A percentile compares a stretch with the other conserved stretches of the same genome.
Conservation (phyloP, 2,113 vertebrate species). For the Xyrauchen texanus region DNA sequence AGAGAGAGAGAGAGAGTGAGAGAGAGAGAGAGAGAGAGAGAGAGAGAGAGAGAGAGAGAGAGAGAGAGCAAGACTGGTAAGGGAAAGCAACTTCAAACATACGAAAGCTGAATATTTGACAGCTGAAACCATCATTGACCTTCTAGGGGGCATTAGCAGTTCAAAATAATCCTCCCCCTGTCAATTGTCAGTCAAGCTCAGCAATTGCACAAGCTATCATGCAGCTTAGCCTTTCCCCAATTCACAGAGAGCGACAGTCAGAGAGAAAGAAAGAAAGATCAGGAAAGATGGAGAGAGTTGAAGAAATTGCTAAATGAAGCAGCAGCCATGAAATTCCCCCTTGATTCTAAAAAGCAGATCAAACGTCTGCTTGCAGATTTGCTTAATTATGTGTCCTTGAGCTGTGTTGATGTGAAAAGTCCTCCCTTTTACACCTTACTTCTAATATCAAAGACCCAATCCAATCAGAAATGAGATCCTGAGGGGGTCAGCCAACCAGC, state of each 20-base stretch:
- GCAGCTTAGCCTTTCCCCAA: conserved; percentile 68
- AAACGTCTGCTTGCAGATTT: conserved; percentile 65
- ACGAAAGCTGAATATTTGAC: conserved; percentile 65
- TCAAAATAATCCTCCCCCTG: conserved; percentile 72
- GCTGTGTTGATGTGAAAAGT: conserved; percentile 58
- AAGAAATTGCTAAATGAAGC: conserved; percentile 68
- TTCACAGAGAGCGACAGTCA: conserved; percentile 48
- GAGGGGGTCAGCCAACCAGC: conserved; percentile 55
- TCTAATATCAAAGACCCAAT: not conserved
- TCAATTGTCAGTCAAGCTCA: conserved; percentile 78
- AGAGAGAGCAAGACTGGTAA: conserved; percentile 33
- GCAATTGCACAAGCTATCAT: conserved; percentile 70
- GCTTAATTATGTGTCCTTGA: conserved; percentile 65
- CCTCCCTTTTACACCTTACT: conserved; percentile 57
- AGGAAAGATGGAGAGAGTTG: conserved; percentile 54
- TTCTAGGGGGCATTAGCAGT: conserved; percentile 69
- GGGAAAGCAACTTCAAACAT: conserved; percentile 60
- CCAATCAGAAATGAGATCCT: conserved; percentile 29
- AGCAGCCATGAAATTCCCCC: conserved; percentile 62
- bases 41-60: too few relatives aligned
- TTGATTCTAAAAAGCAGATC: not conserved
- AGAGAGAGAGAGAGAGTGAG: conserved; percentile 23
- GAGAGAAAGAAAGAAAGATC: conserved; percentile 42
- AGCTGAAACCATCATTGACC: conserved; percentile 72
- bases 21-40: not conserved